These are phyloP conservation scores for Plumapathes pennacea DNA, from an alignment of 92 coral and sea anemone species.

Conservation along the genomic window DNA sequence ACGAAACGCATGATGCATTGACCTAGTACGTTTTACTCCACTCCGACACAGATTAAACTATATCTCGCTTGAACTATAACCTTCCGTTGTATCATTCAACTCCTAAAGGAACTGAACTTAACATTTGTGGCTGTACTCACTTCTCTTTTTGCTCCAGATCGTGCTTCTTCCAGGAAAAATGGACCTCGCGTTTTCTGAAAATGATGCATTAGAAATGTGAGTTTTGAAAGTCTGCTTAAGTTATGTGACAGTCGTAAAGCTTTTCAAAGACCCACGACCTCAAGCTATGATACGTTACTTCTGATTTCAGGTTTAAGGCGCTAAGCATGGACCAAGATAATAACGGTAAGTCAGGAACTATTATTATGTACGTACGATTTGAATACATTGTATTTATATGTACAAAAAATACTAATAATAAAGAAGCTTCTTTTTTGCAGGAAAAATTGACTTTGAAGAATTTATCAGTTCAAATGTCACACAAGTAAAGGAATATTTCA, in stretches of 20 bases:
- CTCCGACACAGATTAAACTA: too few relatives aligned
- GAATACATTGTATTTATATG: too few relatives aligned
- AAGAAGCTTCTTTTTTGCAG: constrained; percentile 17
- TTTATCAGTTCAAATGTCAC: constrained; percentile 58
- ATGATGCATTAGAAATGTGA: constrained; percentile 69
- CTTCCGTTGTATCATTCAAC: too few relatives aligned
- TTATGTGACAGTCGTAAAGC: background rate
- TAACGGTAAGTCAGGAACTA: constrained; percentile 61
- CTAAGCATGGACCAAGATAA: constrained; percentile 66
- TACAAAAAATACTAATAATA: too few relatives aligned
- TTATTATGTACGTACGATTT: too few relatives aligned
- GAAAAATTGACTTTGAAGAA: constrained; percentile 61
- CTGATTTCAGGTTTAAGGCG: constrained; percentile 48
- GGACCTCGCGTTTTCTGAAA: constrained; percentile 61
- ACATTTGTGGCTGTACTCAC: background rate
- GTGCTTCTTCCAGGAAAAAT: constrained; percentile 81
- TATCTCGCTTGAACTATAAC: too few relatives aligned
- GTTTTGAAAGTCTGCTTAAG: background rate
- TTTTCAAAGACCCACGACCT: background rate
- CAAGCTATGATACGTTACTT: background rate
- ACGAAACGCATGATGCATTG: too few relatives aligned
- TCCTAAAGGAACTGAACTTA: too few relatives aligned
- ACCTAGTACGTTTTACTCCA: too few relatives aligned
- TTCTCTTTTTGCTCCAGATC: constrained; percentile 29
- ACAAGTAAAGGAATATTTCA: constrained; percentile 50